A percentile compares a stretch with the other conserved stretches of the same genome.
Conservation (phyloP, 2,888 invertebrate genomes). For the Laothoe populi region DNA sequence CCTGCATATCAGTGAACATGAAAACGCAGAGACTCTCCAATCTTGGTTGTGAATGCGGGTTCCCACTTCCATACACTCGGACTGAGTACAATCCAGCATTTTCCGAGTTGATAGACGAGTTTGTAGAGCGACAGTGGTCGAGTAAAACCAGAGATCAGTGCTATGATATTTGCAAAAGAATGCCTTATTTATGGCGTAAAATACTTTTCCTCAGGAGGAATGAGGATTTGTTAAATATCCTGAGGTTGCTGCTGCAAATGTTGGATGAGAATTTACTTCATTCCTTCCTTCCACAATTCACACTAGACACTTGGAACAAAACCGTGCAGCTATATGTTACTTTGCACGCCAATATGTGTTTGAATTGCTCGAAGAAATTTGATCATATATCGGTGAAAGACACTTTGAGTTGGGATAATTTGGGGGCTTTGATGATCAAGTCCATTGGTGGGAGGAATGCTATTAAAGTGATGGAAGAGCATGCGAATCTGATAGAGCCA, state of each 20-base stretch:
- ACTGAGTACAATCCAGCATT: slow-evolving; percentile 74
- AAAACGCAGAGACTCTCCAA: slow-evolving; percentile 68
- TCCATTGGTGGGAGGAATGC: slow-evolving; percentile 85
- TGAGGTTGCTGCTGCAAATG: slow-evolving; percentile 86
- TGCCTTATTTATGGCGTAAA: slow-evolving; percentile 87
- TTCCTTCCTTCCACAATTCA: slow-evolving; percentile 81
- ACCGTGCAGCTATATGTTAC: slow-evolving; percentile 82
- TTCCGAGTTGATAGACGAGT: slow-evolving; percentile 82
- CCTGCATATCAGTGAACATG: slow-evolving; percentile 84
- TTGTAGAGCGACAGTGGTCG: slow-evolving; percentile 81
- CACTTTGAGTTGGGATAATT: slow-evolving; percentile 85
- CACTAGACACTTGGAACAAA: slow-evolving; percentile 85
- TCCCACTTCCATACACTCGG: slow-evolving; percentile 81
- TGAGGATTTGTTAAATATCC: slow-evolving; percentile 77
- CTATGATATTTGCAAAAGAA: slow-evolving; percentile 81
- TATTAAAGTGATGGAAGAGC: slow-evolving; percentile 82
- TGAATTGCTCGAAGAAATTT: slow-evolving; percentile 85
- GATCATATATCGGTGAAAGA: slow-evolving; percentile 71
- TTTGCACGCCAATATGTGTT: slow-evolving; percentile 83
- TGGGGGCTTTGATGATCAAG: slow-evolving; percentile 85
- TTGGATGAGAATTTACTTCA: slow-evolving; percentile 83
- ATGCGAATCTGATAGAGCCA: slow-evolving; percentile 81
- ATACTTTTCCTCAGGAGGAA: slow-evolving; percentile 79
- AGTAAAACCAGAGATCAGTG: slow-evolving; percentile 72
- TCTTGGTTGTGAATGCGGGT: slow-evolving; percentile 85